Conservation (phyloP, 2,888 invertebrate genomes). For the Dermolepida albohirtum region DNA sequence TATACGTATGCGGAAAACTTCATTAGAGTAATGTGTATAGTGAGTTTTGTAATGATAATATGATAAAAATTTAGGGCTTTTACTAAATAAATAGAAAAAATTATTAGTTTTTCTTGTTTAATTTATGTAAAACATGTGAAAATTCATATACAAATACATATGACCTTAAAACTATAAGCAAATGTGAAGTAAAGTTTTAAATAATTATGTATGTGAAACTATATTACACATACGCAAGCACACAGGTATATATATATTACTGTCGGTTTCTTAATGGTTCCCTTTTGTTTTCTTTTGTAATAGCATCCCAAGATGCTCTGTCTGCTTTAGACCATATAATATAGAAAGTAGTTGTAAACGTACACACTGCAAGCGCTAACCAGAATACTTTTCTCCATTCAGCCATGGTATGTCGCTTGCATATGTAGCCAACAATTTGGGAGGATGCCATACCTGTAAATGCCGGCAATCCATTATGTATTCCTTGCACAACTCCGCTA, state of each 20-base stretch:
- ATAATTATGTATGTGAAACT: too few species aligned
- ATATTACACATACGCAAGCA: too few species aligned
- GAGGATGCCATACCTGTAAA: neutral
- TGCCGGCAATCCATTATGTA: neutral
- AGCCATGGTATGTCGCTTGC: neutral
- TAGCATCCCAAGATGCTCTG: conserved; percentile 13
- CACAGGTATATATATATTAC: neutral
- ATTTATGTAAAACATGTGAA: too few species aligned
- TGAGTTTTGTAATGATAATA: too few species aligned
- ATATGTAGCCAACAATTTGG: neutral
- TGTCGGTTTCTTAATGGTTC: neutral
- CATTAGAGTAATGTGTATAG: too few species aligned
- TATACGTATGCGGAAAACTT: too few species aligned
- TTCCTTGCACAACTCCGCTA: neutral
- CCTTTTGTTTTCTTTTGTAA: neutral
- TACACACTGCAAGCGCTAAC: neutral
- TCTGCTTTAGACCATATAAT: conserved; percentile 8
- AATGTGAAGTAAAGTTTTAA: too few species aligned
- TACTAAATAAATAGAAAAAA: too few species aligned
- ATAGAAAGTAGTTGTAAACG: neutral
- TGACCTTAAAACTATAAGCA: too few species aligned
- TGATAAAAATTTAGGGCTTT: too few species aligned
- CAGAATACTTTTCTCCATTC: conserved; percentile 14
- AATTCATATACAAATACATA: too few species aligned
- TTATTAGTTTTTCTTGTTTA: too few species aligned